These are phyloP conservation scores for Cyanistes caeruleus DNA, from an alignment of 2,113 vertebrate genomes.

Conservation along the genomic window DNA sequence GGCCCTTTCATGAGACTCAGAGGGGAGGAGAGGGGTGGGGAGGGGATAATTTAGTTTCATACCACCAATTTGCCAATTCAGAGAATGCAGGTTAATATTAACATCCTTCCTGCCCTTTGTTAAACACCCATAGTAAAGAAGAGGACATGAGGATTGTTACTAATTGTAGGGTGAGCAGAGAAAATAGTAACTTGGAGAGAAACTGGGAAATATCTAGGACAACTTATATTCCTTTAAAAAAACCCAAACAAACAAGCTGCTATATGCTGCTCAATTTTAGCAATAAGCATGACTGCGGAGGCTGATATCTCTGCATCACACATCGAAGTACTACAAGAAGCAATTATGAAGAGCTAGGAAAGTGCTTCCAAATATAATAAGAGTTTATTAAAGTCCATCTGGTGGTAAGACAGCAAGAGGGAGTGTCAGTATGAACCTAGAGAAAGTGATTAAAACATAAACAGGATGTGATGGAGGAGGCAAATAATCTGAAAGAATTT, in stretches of 20 bases:
- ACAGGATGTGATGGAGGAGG: conserved; percentile 25
- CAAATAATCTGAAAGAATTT: not conserved
- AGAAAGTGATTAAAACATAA: conserved; percentile 35
- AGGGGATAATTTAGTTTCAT: not conserved
- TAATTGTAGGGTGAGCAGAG: not conserved
- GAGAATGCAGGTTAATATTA: not conserved
- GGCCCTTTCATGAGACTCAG: not conserved
- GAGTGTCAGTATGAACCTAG: not conserved
- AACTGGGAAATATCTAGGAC: not conserved
- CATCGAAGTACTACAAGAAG: not conserved
- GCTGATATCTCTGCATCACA: not conserved
- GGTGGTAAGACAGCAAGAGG: not conserved
- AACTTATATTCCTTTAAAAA: not conserved
- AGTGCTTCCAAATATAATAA: conserved; percentile 23
- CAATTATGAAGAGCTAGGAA: not conserved
- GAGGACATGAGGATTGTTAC: not conserved
- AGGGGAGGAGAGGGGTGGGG: not conserved
- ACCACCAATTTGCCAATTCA: not conserved
- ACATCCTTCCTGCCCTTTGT: not conserved
- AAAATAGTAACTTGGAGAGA: not conserved
- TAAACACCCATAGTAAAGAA: not conserved
- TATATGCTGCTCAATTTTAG: not conserved
- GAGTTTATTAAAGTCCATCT: conserved; percentile 23
- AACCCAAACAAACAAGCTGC: not conserved
- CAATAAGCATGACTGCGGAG: not conserved